These are phyloP conservation scores for Dichetophora obliterata DNA, from an alignment of 2,888 invertebrate species.

Conservation along the genomic window DNA sequence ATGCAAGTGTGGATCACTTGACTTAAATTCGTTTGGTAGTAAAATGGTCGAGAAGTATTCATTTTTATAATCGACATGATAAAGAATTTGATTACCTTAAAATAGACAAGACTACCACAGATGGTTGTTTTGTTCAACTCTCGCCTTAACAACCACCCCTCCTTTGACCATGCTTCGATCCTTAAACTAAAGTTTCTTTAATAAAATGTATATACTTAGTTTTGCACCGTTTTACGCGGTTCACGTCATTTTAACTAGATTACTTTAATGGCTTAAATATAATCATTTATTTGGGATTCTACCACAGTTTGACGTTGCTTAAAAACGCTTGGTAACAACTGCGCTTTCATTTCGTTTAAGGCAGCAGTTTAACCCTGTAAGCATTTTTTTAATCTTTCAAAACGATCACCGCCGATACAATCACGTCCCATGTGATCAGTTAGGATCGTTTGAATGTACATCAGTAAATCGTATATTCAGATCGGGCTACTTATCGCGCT, in stretches of 20 bases:
- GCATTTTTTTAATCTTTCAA: neutral
- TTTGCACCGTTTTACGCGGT: constrained; percentile 37
- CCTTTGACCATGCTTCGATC: neutral
- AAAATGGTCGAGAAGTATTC: constrained; percentile 31
- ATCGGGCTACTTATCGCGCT: neutral
- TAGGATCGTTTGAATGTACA: neutral
- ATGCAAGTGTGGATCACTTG: neutral
- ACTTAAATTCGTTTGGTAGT: neutral
- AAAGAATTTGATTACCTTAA: constrained; percentile 62
- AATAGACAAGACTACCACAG: constrained; percentile 64
- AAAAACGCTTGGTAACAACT: neutral
- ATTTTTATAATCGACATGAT: constrained; percentile 46
- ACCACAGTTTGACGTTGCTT: constrained; percentile 35
- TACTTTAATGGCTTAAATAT: constrained; percentile 67
- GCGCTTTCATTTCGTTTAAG: neutral
- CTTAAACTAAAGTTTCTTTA: neutral
- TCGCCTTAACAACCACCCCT: neutral
- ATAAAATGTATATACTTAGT: neutral
- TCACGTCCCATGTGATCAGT: neutral
- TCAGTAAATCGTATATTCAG: constrained; percentile 25
- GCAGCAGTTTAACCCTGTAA: constrained; percentile 12
- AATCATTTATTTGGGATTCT: constrained; percentile 59
- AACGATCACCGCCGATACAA: neutral
- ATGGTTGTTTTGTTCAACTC: neutral
- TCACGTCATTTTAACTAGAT: constrained; percentile 63